Base-by-base conservation (phyloP, 92 coral and sea anemone genomes). In the Anthopleura xanthogrammica region DNA sequence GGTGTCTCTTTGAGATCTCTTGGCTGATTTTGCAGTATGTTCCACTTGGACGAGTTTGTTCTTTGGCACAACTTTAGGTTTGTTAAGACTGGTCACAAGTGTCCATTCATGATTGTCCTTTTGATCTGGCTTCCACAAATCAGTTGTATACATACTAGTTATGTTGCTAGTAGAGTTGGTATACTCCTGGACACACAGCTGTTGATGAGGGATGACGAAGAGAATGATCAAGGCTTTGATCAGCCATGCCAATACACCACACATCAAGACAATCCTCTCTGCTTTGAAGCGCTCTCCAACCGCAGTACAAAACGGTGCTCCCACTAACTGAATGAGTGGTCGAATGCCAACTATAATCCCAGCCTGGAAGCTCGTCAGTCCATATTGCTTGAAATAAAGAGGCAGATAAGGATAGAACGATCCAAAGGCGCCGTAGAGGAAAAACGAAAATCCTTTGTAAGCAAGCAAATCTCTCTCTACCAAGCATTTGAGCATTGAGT, bases 401-500 rank as follows among this genome's bases (percentile, higher is more conserved):
- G 98, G 95, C 20, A 94, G 88, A 78, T 85, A 96, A 10, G 95
- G 94, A 58, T 88, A 88, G 20, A 94, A 72, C 16, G 93, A 91
- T 22, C 95, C 95, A 76, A 88, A 92, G 2, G 97, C 97, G 5
- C 97, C 99, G 64, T 96, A 96, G 50, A 96, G 62, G 56, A 91
- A 90, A 78, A 95, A 92, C 75, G 90, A 95, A 80, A 95, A 95
- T 11, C 92, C 91, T 81, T 95, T 94, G 86, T 94, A 94, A 5
- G 89, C 60, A 2, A 93, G 74, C 83, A 46, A 46, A 46, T 46
- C 50, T 46, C 50, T 77, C 66, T 89, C 90, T 14, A 82, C 64
- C 42, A 78, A 88, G 48, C 94, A 88, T 43, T 86, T 83, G 41
- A 83, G 4, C 17, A 58, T 54, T 29, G 36, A 46, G 50, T 3